Conservation (phyloP, 1,140 invertebrate species). For the Papilio polyxenes region DNA sequence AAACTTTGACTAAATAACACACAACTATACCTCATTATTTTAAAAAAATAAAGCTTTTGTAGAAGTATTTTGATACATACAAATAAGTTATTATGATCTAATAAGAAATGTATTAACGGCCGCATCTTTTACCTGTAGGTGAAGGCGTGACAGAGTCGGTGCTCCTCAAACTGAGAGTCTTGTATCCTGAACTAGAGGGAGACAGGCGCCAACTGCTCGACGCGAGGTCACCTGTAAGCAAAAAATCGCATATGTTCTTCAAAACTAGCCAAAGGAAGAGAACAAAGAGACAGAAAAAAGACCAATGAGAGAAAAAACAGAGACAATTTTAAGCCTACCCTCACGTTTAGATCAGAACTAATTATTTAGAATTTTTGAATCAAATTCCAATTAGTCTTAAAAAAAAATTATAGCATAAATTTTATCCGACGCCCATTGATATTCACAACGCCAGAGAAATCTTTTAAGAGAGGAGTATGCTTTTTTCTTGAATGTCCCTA, state of each 20-base stretch:
- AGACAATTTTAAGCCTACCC: no score
- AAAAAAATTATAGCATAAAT: no score
- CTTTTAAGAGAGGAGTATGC: no score
- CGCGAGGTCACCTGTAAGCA: slow-evolving; percentile 70
- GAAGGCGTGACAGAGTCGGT: slow-evolving; percentile 89
- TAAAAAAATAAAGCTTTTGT: no score
- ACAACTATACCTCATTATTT: neutral
- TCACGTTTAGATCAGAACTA: no score
- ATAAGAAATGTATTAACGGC: neutral
- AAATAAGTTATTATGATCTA: neutral
- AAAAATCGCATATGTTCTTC: neutral
- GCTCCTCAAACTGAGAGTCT: slow-evolving; percentile 85
- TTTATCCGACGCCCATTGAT: no score
- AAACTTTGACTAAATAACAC: neutral
- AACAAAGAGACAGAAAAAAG: neutral
- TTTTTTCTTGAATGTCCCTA: no score
- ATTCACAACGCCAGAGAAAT: no score
- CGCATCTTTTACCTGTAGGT: slow-evolving; percentile 80
- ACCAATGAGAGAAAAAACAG: neutral
- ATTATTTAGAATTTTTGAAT: no score
- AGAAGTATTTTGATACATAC: no score
- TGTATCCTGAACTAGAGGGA: slow-evolving; percentile 91
- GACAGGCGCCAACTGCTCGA: slow-evolving; percentile 85
- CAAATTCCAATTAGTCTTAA: no score
- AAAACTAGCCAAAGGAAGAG: no score